phyloP scores from a whole-genome alignment of 35 echinoderm and acorn worm genomes.

The Heliocidaris tuberculata region DNA sequence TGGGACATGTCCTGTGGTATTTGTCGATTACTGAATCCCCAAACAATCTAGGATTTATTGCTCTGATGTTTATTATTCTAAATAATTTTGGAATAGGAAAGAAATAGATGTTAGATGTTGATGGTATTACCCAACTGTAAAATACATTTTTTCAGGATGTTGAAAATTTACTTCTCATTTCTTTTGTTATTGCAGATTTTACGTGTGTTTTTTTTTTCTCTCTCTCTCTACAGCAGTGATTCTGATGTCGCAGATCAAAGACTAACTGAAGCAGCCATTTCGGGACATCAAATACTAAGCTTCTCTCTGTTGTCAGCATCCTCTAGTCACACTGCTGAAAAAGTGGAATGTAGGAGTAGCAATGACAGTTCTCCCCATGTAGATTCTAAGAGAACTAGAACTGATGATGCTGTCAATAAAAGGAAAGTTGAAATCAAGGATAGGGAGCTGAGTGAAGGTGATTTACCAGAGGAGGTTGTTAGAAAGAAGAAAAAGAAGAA shows the following conservation, averaged over 20 bases:
- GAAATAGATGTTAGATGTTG: too few species aligned
- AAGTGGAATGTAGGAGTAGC: not conserved
- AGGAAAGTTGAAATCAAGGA: not conserved
- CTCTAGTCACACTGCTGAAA: not conserved
- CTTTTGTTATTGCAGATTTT: not conserved
- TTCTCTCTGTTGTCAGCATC: not conserved
- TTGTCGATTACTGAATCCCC: too few species aligned
- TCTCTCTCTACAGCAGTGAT: conserved; percentile 35
- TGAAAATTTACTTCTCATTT: not conserved
- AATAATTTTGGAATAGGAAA: too few species aligned
- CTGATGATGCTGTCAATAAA: not conserved
- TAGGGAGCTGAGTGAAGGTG: not conserved
- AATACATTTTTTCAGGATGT: not conserved
- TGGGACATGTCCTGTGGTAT: too few species aligned
- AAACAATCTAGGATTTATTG: too few species aligned
- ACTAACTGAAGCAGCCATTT: conserved; percentile 22
- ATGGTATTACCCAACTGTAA: too few species aligned
- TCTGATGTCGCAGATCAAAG: conserved; percentile 2
- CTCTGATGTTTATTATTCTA: too few species aligned
- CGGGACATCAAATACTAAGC: not conserved
- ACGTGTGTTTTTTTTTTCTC: not conserved
- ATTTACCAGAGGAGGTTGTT: not conserved
- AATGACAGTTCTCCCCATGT: not conserved
- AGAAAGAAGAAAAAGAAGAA: not conserved
- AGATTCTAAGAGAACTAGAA: too few species aligned